Evolutionary conservation across 2,888 invertebrate species (phyloP).

Genomic region (Ichneumoninae sp.): DNA sequence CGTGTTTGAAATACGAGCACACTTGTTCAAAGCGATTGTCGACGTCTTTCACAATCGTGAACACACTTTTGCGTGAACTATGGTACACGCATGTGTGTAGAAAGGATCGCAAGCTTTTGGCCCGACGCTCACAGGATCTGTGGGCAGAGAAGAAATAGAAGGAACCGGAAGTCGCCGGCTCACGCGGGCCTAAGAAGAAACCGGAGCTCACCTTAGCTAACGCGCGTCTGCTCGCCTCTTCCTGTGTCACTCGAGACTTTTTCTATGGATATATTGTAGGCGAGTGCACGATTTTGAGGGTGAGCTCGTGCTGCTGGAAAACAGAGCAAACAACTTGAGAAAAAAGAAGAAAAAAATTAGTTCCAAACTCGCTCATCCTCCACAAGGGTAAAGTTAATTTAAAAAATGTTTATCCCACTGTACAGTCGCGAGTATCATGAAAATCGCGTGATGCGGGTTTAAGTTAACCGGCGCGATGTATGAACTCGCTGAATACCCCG

Average conservation of each 20-base stretch:
- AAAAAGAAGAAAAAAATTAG: background rate
- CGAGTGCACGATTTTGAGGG: constrained; percentile 12
- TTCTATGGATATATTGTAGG: constrained; percentile 27
- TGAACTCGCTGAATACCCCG: constrained; percentile 1
- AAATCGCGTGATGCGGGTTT: background rate
- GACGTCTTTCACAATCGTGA: constrained; percentile 24
- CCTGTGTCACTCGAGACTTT: constrained; percentile 61
- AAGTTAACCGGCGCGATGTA: background rate
- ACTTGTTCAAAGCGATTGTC: constrained; percentile 55
- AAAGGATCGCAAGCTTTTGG: constrained; percentile 44
- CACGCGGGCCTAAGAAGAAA: constrained; percentile 46
- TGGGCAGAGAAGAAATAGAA: constrained; percentile 25
- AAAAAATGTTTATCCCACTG: background rate
- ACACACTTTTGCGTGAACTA: background rate
- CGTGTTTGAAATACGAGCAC: constrained; percentile 58
- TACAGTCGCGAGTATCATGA: background rate
- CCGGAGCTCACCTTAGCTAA: constrained; percentile 43
- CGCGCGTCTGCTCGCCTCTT: constrained; percentile 27
- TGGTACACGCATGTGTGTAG: background rate
- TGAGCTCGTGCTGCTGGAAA: constrained; percentile 11
- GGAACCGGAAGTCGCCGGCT: constrained; percentile 59
- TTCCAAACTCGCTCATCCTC: background rate
- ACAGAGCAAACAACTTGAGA: background rate
- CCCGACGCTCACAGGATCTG: background rate
- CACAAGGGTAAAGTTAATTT: background rate